Base-by-base conservation (phyloP, 2,888 invertebrate genomes). In the Leptopterna dolabrata region DNA sequence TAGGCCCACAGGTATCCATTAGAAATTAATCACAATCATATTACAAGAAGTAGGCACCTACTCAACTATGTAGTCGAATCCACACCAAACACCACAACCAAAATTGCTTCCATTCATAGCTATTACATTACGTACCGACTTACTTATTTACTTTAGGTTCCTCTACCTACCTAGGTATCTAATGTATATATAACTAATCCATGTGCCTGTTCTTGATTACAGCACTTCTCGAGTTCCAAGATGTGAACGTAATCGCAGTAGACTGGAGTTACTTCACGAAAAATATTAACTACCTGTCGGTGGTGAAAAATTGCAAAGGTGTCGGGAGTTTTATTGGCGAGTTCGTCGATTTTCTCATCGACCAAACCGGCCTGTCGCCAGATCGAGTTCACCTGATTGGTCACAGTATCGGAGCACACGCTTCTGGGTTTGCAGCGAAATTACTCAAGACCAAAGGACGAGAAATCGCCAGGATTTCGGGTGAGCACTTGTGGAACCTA, bases 191-290 rank as follows among this genome's bases (percentile, higher is more conserved):
- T 47, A 47, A 2, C 13, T 47, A 13, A 9, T 47, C 7, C 16
- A 47, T 36, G 1, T 47, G 47, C 13, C 13, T 47, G 13, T 47
- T 47, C 2, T 16, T 4, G 7, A 24, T 63, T 81, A 3, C 81
- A 81, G 81, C 51, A 27, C 27, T 85, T 43, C 78, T 86, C 13
- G 30, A 45, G 16, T 24, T 19, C 9, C 63, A 81, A 13, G 88
- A 88, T n/a, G 86, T 51, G 30, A 89, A 89, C 73, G 84, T 89
- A 6, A 89, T 89, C 11, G 89, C 63, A 27, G 86, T 89, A 30
- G 89, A 89, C 41, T 89, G 89, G 89, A 87, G 87, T 19, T 41
- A 30, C 16, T 80, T 80, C 45, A 71, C 89, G 11, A 76, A 36
- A n/a, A 78, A 82, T 16, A 16, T 82, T 7, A 30, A 87, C 36